Percentiles rank a stretch among this genome's conserved stretches.
phyloP scores from a whole-genome alignment of 2,888 invertebrate genomes.

The Ectropis crepuscularia region DNA sequence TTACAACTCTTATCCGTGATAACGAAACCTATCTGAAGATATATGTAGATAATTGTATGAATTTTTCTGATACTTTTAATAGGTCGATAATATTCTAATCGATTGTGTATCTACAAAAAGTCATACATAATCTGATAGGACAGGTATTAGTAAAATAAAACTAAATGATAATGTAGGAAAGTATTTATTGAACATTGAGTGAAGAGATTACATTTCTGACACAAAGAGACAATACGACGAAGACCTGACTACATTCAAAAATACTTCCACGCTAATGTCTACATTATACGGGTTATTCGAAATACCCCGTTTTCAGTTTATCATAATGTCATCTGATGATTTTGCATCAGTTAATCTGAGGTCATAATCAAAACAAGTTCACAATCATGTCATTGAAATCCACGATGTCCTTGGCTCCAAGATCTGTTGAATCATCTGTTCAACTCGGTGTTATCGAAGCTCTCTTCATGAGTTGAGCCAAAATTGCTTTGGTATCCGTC shows the following conservation, averaged over 20 bases:
- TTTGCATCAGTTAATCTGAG: conserved; percentile 18
- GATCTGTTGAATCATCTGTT: conserved; percentile 21
- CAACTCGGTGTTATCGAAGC: conserved; percentile 10
- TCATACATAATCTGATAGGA: conserved; percentile 5
- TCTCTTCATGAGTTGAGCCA: conserved; percentile 21
- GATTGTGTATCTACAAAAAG: conserved; percentile 17
- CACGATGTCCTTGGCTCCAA: conserved; percentile 22
- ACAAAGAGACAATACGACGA: conserved; percentile 56
- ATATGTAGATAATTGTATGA: conserved; percentile 64
- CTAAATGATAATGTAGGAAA: conserved; percentile 51
- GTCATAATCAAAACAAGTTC: conserved; percentile 17
- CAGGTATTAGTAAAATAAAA: conserved; percentile 40
- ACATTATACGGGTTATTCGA: conserved; percentile 26
- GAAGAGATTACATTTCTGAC: conserved; percentile 60
- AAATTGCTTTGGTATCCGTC: conserved; percentile 17
- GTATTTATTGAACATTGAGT: conserved; percentile 76
- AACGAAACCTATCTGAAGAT: conserved; percentile 59
- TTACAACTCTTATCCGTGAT: conserved; percentile 70
- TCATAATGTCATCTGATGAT: conserved; percentile 9
- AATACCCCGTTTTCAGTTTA: conserved; percentile 20
- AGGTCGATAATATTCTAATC: conserved; percentile 45
- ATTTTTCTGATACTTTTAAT: conserved; percentile 56
- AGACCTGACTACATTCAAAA: conserved; percentile 59
- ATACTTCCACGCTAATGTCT: conserved; percentile 47
- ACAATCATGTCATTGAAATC: conserved; percentile 9